A percentile compares a stretch with the other conserved stretches of the same genome.
Evolutionary conservation across 1,140 invertebrate species (phyloP).

Genomic region (Drosophila triauraria): DNA sequence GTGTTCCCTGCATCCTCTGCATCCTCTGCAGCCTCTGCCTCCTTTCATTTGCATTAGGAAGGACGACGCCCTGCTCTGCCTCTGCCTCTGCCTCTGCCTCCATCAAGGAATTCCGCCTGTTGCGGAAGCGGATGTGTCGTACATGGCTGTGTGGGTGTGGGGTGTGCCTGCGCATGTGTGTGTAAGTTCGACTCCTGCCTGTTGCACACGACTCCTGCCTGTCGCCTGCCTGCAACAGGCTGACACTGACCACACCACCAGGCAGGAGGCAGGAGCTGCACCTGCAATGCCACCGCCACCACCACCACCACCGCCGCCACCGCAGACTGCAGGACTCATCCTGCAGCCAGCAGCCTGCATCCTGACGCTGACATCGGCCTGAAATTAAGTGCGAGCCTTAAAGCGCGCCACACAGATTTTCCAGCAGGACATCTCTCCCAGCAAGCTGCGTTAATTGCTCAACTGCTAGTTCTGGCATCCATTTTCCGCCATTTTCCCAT

Average conservation of each 20-base stretch:
- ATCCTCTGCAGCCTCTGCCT: not conserved
- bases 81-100: not conserved
- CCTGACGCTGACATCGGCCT: conserved; percentile 6
- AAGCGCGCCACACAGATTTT: not conserved
- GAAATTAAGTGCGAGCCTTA: not conserved
- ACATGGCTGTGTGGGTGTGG: conserved; percentile 11
- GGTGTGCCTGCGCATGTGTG: conserved; percentile 16
- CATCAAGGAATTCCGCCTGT: conserved; percentile 50
- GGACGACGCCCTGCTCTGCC: not conserved
- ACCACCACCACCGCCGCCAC: not conserved
- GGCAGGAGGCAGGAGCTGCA: not conserved
- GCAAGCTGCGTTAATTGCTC: conserved; percentile 36
- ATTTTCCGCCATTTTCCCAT: conserved; percentile 17
- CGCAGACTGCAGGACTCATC: conserved; percentile 21
- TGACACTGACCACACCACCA: conserved; percentile 50
- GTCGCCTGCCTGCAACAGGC: conserved; percentile 68
- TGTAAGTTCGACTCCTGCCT: conserved; percentile 42
- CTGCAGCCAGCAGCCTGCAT: not conserved
- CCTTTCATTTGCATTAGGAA: conserved; percentile 35
- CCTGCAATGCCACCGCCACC: not conserved
- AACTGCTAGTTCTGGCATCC: conserved; percentile 3
- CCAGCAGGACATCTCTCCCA: not conserved
- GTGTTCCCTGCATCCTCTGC: not conserved
- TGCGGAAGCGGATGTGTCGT: conserved; percentile 69
- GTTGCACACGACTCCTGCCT: conserved; percentile 62